phyloP scores from a whole-genome alignment of 2,888 invertebrate genomes.

The Nezara viridula region DNA sequence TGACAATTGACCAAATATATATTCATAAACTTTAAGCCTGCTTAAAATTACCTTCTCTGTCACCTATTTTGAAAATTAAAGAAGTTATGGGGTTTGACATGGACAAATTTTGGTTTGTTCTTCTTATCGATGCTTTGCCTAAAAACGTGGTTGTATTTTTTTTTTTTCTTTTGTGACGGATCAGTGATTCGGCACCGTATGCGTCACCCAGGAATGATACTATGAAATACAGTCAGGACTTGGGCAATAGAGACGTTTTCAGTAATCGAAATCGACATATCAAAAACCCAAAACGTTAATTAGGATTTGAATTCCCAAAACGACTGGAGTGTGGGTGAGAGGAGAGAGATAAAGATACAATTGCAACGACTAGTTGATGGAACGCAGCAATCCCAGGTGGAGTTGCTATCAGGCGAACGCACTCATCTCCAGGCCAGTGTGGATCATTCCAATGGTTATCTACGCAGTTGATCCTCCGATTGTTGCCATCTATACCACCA shows the following conservation, averaged over 20 bases:
- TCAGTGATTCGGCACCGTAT: too few relatives aligned
- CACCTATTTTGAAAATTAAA: too few relatives aligned
- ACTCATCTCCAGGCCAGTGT: not conserved
- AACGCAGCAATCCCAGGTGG: not conserved
- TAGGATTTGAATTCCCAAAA: not conserved
- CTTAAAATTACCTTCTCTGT: too few relatives aligned
- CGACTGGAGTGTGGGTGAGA: not conserved
- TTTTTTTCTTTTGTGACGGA: too few relatives aligned
- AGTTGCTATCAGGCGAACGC: not conserved
- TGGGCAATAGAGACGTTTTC: not conserved
- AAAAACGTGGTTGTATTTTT: too few relatives aligned
- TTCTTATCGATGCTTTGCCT: too few relatives aligned
- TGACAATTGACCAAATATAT: too few relatives aligned
- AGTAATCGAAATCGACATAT: not conserved
- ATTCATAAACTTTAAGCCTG: too few relatives aligned
- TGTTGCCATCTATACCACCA: conserved; percentile 13
- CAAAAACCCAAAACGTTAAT: not conserved
- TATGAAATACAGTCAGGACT: too few relatives aligned
- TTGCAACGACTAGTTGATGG: not conserved
- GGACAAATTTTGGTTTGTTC: too few relatives aligned
- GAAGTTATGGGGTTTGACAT: too few relatives aligned
- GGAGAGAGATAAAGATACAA: not conserved
- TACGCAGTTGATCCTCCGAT: conserved; percentile 13
- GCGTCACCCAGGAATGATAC: too few relatives aligned
- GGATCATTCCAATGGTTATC: not conserved